These are phyloP conservation scores for Acrobasis consociella DNA, from an alignment of 2,888 invertebrate genomes.

Conservation along the genomic window DNA sequence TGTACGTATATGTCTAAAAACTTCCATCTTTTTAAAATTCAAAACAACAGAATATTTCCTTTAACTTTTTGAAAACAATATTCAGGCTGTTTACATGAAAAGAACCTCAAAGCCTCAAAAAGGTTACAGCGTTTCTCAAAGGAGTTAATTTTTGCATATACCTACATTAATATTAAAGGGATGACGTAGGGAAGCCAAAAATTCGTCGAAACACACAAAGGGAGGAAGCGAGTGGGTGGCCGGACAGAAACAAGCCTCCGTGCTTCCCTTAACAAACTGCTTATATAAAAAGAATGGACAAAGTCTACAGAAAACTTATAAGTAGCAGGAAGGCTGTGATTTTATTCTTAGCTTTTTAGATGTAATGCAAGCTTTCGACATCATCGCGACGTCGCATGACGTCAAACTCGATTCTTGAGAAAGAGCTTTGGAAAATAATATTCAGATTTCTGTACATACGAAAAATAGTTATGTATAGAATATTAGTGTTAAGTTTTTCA, in stretches of 20 bases:
- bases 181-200: conserved; percentile 65
- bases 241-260: conserved; percentile 60
- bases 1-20: too few relatives aligned
- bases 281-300: conserved; percentile 46
- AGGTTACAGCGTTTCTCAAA: conserved; percentile 8
- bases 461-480: too few relatives aligned
- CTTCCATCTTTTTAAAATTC: too few relatives aligned
- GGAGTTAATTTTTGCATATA: conserved; percentile 48
- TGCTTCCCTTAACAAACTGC: conserved; percentile 59
- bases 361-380: too few relatives aligned
- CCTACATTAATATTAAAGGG: conserved; percentile 60
- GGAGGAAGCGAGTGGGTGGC: conserved; percentile 74
- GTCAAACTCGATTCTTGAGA: too few relatives aligned
- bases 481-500: too few relatives aligned
- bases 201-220: conserved; percentile 72
- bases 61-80: background rate
- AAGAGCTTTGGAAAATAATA: too few relatives aligned
- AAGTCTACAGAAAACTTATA: conserved; percentile 18
- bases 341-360: conserved; percentile 1
- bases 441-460: too few relatives aligned
- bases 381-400: too few relatives aligned
- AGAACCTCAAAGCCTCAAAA: background rate
- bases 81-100: background rate
- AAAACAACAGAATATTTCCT: too few relatives aligned
- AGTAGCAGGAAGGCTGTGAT: conserved; percentile 21